phyloP scores from a whole-genome alignment of 2,888 invertebrate species.

The Stenurella melanura region DNA sequence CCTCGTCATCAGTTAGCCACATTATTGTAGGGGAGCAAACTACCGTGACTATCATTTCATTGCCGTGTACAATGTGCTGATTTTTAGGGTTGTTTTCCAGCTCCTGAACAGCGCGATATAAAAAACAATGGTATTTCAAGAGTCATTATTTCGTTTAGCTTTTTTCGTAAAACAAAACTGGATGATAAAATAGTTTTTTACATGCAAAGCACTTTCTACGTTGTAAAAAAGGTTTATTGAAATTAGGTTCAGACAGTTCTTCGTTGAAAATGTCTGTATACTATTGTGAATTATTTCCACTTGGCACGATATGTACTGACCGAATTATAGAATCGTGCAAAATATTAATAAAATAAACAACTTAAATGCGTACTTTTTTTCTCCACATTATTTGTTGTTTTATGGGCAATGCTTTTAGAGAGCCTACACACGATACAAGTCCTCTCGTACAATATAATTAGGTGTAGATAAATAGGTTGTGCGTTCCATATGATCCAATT shows the following conservation, averaged over 20 bases:
- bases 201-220: conserved; percentile 10
- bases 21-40: conserved; percentile 26
- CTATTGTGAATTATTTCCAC: conserved; percentile 13
- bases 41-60: conserved; percentile 29
- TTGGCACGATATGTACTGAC: conserved; percentile 2
- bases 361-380: background rate
- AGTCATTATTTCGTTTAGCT: conserved; percentile 9
- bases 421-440: too few relatives aligned
- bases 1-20: conserved; percentile 23
- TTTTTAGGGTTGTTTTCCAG: conserved; percentile 27
- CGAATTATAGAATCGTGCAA: background rate
- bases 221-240: background rate
- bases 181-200: conserved; percentile 13
- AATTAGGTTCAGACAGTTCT: conserved; percentile 16
- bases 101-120: conserved; percentile 4
- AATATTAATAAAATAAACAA: background rate
- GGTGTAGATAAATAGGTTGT: too few relatives aligned
- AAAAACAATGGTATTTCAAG: conserved; percentile 13
- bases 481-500: too few relatives aligned
- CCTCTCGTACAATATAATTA: too few relatives aligned
- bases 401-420: too few relatives aligned
- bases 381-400: too few relatives aligned
- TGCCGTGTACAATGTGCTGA: conserved; percentile 25
- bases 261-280: conserved; percentile 13
- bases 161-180: background rate